These are phyloP conservation scores for Philonicus albiceps DNA, from an alignment of 2,888 invertebrate genomes.

Conservation along the genomic window DNA sequence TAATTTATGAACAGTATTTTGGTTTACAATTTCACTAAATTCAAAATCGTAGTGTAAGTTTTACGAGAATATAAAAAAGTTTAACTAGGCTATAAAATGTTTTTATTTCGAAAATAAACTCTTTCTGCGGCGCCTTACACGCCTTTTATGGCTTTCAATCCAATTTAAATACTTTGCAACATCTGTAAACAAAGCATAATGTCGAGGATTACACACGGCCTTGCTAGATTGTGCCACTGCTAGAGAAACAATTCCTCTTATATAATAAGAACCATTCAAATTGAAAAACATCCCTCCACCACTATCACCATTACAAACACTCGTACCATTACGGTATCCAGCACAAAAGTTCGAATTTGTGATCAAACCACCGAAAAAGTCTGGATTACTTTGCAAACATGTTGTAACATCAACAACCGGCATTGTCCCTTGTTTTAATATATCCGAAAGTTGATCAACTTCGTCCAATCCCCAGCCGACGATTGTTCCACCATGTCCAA, in stretches of 20 bases:
- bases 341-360: conserved; percentile 47
- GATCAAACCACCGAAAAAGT: conserved; percentile 45
- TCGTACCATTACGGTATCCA: conserved; percentile 55
- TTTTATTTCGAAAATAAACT: not conserved
- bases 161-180: conserved; percentile 57
- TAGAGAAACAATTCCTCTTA: conserved; percentile 50
- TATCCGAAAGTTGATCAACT: conserved; percentile 53
- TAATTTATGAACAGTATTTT: no score
- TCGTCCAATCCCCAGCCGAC: conserved; percentile 62
- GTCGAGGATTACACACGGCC: conserved; percentile 62
- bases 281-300: conserved; percentile 64
- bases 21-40: not conserved
- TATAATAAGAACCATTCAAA: conserved; percentile 32
- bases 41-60: not conserved
- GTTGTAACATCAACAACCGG: conserved; percentile 56
- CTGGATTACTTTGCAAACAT: conserved; percentile 53
- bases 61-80: not conserved
- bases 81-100: not conserved
- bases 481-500: conserved; percentile 51
- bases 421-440: conserved; percentile 55
- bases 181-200: conserved; percentile 65
- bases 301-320: conserved; percentile 67
- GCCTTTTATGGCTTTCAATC: conserved; percentile 50
- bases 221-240: conserved; percentile 50
- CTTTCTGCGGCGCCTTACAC: not conserved